Base-by-base conservation (phyloP, 37 sponge, comb jelly and placozoan genomes). In the Beroe forskalii region DNA sequence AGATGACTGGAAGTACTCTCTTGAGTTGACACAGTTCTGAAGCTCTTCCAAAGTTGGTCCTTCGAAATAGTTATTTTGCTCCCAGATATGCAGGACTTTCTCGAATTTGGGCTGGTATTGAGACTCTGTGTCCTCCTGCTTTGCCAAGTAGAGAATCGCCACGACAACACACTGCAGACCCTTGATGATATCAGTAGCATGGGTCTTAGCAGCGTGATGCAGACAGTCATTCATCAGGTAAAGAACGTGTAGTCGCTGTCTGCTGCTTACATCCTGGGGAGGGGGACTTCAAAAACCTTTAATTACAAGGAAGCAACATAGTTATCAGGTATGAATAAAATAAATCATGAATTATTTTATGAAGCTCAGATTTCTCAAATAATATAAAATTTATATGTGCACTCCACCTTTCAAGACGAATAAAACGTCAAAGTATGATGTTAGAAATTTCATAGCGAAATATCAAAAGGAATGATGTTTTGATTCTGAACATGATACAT, bases 201-300 rank as follows among this genome's bases (percentile, higher is more conserved):
- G 48, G 12, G 27, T 44, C 60, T 80, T 80, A 24, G 86, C 60
- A 1, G 86, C 86, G 30, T 80, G 86, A 80, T 80, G 86, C 1
- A 94, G 67, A 62, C 96, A 89, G 69, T 98, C 99, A 89, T 96
- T 98, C 89, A 98, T 95, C 44, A 98, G 93, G 75, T 96, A 98
- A 8, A 98, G 90, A 30, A 98, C 83, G 90, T 96, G 96, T 0
- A 98, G 93, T 61, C 95, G 95, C 31, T 98, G 92, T 41, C 55
- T 35, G 30, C 86, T 23, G 30, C 25, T 32, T 14, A 37, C 36
- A 6, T 69, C 72, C 27, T 27, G 72, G 39, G 55, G 12, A n/a
- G n/a, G n/a, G n/a, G n/a, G n/a, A n/a, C n/a, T n/a, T n/a, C n/a
- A n/a, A n/a, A n/a, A n/a, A n/a, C n/a, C n/a, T n/a, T n/a, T n/a